Evolutionary conservation across 2,797 vertebrate species (phyloP), one percentile per base, ranked within the genome.

Genomic region (Lacerta viridis): DNA sequence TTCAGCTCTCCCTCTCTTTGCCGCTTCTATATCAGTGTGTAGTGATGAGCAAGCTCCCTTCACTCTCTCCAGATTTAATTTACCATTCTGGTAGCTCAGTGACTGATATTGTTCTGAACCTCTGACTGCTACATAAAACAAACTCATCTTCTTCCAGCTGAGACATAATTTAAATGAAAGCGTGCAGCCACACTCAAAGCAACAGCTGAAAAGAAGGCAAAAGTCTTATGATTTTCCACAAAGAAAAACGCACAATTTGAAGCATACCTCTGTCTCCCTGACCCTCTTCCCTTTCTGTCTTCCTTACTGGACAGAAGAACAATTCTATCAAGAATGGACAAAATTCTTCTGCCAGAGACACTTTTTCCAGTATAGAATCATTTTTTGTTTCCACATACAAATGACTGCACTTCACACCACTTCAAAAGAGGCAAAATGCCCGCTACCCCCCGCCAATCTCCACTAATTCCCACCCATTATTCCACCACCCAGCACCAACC

Each of bases 31-130:
- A 66, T 93, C 89, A 77, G 79, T 89, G 91, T 4, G 41, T 77
- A 77, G 66, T 83, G 66, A 94, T 85, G 92, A 94, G 83, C 0
- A 8, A 90, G 88, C 92, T 94, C 55, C 84, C 84, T 77, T 83
- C 80, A 69, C 80, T 33, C 64, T 85, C 86, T 90, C 9, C 27
- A 93, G 84, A 95, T 96, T 94, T 95, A 93, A 95, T 96, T 94
- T 96, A 92, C 90, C 92, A 93, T 93, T 95, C 92, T 93, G 87
- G 39, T 90, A 93, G 92, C 89, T 77, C 91, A 92, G 88, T 83
- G 86, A 90, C 89, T 87, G 85, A 76, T 95, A 92, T 88, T 95
- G 92, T 88, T 92, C 90, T 92, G 88, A 94, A 91, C 68, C 84
- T 92, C 88, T 89, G 93, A 1, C 88, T 92, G 79, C 20, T 75